Evolutionary conservation across 2,888 invertebrate species (phyloP), one percentile per base, ranked within the genome.

Genomic region (Listrodromus nycthemerus): DNA sequence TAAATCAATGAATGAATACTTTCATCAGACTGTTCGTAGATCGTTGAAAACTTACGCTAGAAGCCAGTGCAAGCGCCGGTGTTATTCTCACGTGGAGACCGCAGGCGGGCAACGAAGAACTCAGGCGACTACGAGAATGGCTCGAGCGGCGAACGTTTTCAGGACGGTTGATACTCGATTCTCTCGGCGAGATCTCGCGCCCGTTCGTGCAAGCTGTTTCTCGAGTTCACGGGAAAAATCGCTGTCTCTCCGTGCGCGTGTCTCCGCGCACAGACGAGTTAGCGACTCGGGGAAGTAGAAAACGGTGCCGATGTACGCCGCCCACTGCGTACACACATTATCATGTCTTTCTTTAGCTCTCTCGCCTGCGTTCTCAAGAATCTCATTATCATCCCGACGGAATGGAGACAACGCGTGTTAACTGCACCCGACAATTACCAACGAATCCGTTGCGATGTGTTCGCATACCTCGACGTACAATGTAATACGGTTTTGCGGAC

Each of bases 121-220:
- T 48, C 16, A 2, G 41, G 41, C 74, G 19, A 33, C 19, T 10
- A 48, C 30, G 73, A 30, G 33, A 63, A 37, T 19, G 33, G 58
- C 13, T 16, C 21, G 65, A 75, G 74, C 41, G 81, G n/a, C 78
- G 66, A 73, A 86, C 70, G 87, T 86, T 86, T 86, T 87, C 79
- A 83, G 85, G 73, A 41, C 74, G 86, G 85, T 58, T 73, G 30
- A 58, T 85, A 85, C 67, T 37, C 58, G 76, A 78, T 77, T 77
- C 33, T 75, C 79, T 82, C 83, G 85, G n/a, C 13, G 66, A 63
- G 78, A 69, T 70, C 70, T 74, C 61, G 74, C 71, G 67, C 21
- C 50, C 24, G 55, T 55, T 71, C 48, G 74, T 48, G 74, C 41
- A 13, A 50, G 63, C 33, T 63, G 63, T 82, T 75, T 78, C 52